Evolutionary conservation across 1,140 invertebrate species (phyloP), one percentile per base, ranked within the genome.

Genomic region (Dendrolimus kikuchii): DNA sequence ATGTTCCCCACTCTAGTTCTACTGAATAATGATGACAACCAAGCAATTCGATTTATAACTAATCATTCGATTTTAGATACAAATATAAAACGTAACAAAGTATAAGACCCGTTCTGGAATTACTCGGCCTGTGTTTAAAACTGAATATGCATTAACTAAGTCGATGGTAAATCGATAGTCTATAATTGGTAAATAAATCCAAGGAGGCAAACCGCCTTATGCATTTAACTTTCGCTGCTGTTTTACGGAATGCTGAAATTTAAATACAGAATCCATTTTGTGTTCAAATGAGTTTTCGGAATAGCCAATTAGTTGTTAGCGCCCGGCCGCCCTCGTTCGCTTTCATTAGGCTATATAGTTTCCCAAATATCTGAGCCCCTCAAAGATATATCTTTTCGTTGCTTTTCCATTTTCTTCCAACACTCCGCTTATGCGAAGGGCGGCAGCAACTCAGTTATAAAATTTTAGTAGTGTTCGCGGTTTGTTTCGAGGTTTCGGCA

Each of bases 251-350:
- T 79, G 71, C 69, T 76, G 68, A 81, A 86, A 86, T 86, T 86
- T 86, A 86, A 86, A 86, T 86, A 86, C 80, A 74, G 71, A 86
- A 86, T 77, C 83, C 83, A 84, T 86, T 86, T 83, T 84, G 78
- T 79, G 81, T 86, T 83, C 78, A 83, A 86, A 86, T 84, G 83
- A 86, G 83, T 86, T 86, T 86, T 82, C 71, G 73, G 80, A 86
- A 84, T 86, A 79, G 83, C 71, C 83, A 83, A 86, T 86, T 84
- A 86, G 81, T 86, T 86, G 83, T 86, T 86, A 86, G 83, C 81
- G 80, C 74, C 75, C 72, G 71, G 72, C 78, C 75, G 74, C 77
- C 79, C 82, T 81, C 80, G 76, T 80, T 83, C 77, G 60, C 81
- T 84, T 86, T 86, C 80, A 86, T 84, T 86, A 82, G 71, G 78